These are phyloP conservation scores for Acrobasis suavella DNA, from an alignment of 2,888 invertebrate genomes.

Conservation along the genomic window DNA sequence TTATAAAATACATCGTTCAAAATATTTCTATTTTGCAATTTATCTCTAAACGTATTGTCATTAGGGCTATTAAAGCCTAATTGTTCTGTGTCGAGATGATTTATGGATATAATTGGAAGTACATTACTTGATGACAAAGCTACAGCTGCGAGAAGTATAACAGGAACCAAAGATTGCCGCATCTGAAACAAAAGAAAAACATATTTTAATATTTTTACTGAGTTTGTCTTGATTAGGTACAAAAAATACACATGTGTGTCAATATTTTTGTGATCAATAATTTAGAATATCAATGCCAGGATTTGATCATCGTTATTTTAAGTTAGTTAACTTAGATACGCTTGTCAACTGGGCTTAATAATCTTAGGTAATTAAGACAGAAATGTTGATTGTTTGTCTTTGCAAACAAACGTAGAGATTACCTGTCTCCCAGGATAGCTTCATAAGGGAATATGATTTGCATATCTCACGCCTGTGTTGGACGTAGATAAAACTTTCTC, in stretches of 20 bases:
- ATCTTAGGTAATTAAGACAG: background rate
- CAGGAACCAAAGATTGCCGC: slow-evolving; percentile 57
- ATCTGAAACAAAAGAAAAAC: slow-evolving; percentile 64
- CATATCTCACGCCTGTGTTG: slow-evolving; percentile 23
- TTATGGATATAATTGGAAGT: slow-evolving; percentile 57
- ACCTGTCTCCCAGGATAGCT: slow-evolving; percentile 6
- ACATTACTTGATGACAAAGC: slow-evolving; percentile 69
- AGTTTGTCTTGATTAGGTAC: too few relatives aligned
- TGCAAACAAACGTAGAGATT: slow-evolving; percentile 5
- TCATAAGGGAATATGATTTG: slow-evolving; percentile 26
- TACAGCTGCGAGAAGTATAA: slow-evolving; percentile 61
- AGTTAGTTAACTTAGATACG: background rate
- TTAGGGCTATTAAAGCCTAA: slow-evolving; percentile 49
- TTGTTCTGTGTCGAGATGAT: slow-evolving; percentile 49
- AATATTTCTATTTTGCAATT: slow-evolving; percentile 49
- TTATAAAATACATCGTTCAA: slow-evolving; percentile 58
- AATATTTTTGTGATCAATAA: too few relatives aligned
- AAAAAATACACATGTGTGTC: too few relatives aligned
- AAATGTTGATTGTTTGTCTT: slow-evolving; percentile 6
- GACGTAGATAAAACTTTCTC: slow-evolving; percentile 22
- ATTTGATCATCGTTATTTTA: background rate
- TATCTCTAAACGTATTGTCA: slow-evolving; percentile 69
- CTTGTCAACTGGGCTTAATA: background rate
- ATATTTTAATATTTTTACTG: background rate
- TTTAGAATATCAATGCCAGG: background rate